A percentile compares a stretch with the other conserved stretches of the same genome.
These are phyloP conservation scores for Yponomeuta sedellus DNA, from an alignment of 2,888 invertebrate species.

Conservation along the genomic window DNA sequence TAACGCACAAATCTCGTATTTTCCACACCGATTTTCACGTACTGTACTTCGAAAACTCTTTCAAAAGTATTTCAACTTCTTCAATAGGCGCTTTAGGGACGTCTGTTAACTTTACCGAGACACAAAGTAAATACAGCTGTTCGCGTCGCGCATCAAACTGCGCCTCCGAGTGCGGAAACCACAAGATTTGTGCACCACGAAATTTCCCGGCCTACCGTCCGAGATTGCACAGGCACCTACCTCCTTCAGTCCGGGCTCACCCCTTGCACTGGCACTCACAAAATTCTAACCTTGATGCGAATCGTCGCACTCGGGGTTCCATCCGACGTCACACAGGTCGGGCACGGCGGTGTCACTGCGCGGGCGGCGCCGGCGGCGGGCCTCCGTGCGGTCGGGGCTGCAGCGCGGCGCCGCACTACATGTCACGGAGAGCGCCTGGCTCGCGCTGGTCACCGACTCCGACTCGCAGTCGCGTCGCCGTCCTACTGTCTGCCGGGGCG, in stretches of 20 bases:
- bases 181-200: not conserved
- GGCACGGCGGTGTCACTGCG: slow-evolving; percentile 66
- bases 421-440: slow-evolving; percentile 72
- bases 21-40: not conserved
- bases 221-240: not conserved
- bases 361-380: slow-evolving; percentile 52
- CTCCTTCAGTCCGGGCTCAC: slow-evolving; percentile 18
- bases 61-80: not conserved
- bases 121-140: not conserved
- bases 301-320: slow-evolving; percentile 75
- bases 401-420: slow-evolving; percentile 67
- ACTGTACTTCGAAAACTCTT: not conserved
- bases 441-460: slow-evolving; percentile 75
- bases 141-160: not conserved
- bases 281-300: slow-evolving; percentile 76
- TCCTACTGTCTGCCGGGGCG: slow-evolving; percentile 72
- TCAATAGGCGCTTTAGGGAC: not conserved
- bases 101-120: not conserved
- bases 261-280: slow-evolving; percentile 67
- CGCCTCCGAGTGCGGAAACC: not conserved
- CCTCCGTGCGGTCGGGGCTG: slow-evolving; percentile 64
- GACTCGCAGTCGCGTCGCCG: slow-evolving; percentile 75
- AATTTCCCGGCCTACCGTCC: not conserved
- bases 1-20: not conserved
- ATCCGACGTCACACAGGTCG: slow-evolving; percentile 72